Evolutionary conservation across 2,113 vertebrate genomes (phyloP), one percentile per base, ranked within the genome.

Genomic region (Trinectes maculatus): DNA sequence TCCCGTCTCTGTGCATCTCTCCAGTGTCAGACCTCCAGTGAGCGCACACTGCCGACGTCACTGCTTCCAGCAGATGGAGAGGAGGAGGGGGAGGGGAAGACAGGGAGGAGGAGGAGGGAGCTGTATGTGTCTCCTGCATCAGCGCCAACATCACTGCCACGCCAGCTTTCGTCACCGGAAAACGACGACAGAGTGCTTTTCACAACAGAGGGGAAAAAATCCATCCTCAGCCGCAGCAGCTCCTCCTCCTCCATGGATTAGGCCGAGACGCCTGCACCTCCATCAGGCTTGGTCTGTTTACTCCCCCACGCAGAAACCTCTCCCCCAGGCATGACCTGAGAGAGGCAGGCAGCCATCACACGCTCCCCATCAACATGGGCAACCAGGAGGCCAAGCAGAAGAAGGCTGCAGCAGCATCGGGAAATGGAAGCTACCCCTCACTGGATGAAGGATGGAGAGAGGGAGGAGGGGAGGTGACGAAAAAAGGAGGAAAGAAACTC

Each of bases 321-420:
- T 48, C 19, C 37, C n/a, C 39, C 60, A 78, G 86, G 33, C 77
- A 96, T 96, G 95, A 89, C 92, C 85, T 96, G 93, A 95, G 73
- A 52, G 62, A 55, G 55, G 54, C 83, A 15, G 82, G 5, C 71
- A 85, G 58, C 1, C 58, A 11, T 74, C 71, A 0, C 42, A 80
- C 79, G 6, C n/a, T 49, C 43, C 72, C 12, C 34, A 43, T 65
- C 79, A 90, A 85, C 86, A 99, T 99, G 97, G 97, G 97, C 49
- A 99, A 99, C 85, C 97, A 99, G 86, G 97, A 98, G 74, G 96
- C 94, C 11, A 99, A 98, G 90, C 95, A 94, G 8, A 96, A 87
- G 92, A 93, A 89, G 85, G 91, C 92, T 48, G 57, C 86, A 22
- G 78, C 72, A 13, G 37, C 84, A 31, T 78, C 87, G 84, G 93